Conservation (phyloP, 2,888 invertebrate genomes). For the Diarsia rubi region DNA sequence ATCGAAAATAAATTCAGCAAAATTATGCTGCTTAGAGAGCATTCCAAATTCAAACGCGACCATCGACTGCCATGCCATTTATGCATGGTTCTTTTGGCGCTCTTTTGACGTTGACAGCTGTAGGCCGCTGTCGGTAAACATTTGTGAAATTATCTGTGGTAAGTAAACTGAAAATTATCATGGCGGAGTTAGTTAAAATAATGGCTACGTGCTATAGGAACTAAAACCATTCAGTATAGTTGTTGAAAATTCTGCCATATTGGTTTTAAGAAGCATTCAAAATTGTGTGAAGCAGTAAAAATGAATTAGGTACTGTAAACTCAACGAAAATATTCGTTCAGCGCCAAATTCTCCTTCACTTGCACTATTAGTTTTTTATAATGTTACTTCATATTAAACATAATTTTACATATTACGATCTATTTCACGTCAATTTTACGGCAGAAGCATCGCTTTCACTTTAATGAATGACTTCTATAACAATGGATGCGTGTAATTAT, state of each 20-base stretch:
- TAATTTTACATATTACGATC: constrained; percentile 13
- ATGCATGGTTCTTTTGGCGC: neutral
- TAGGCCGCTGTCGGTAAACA: neutral
- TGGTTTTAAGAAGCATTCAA: neutral
- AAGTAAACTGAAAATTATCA: neutral
- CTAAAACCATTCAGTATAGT: neutral
- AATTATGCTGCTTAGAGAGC: neutral
- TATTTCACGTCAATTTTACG: constrained; percentile 35
- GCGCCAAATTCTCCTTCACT: neutral
- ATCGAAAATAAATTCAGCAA: neutral
- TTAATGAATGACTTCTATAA: constrained; percentile 44
- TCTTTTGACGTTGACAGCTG: neutral
- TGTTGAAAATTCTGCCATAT: neutral
- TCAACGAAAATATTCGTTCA: neutral
- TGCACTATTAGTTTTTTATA: neutral
- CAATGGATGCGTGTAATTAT: constrained; percentile 54
- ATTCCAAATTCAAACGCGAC: constrained; percentile 6
- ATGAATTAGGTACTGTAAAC: neutral
- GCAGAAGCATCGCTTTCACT: constrained; percentile 50
- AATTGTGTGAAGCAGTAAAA: no score
- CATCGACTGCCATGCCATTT: neutral
- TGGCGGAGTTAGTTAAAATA: neutral
- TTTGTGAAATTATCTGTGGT: neutral
- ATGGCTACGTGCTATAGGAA: neutral
- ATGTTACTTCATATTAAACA: neutral